phyloP scores from a whole-genome alignment of 2,113 vertebrate species.

The Odontesthes bonariensis region DNA sequence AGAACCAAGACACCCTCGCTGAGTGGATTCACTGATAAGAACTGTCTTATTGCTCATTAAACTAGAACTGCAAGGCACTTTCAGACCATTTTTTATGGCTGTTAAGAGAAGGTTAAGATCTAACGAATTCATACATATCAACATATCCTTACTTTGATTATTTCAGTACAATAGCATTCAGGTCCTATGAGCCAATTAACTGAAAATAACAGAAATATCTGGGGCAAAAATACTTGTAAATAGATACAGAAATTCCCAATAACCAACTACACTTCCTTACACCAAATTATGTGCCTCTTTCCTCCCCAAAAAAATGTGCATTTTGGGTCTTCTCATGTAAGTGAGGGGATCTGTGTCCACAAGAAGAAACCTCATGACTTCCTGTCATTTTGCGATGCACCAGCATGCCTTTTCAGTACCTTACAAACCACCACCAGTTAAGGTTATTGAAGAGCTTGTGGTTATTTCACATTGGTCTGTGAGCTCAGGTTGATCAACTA shows the following conservation, averaged over 20 bases:
- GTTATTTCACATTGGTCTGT: neutral
- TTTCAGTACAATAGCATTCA: neutral
- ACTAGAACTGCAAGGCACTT: conserved; percentile 15
- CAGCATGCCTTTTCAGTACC: neutral
- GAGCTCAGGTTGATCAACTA: too few relatives aligned
- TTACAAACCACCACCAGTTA: neutral
- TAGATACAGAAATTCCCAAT: too few relatives aligned
- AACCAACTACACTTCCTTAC: neutral
- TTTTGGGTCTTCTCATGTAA: too few relatives aligned
- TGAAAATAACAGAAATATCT: neutral
- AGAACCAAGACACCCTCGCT: conserved; percentile 41
- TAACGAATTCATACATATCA: conserved; percentile 1
- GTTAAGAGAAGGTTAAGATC: conserved; percentile 20
- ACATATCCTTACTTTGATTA: neutral
- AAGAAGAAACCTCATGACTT: too few relatives aligned
- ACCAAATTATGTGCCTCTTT: neutral
- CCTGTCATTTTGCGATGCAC: neutral
- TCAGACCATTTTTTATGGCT: conserved; percentile 17
- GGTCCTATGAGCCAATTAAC: neutral
- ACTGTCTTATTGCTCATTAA: conserved; percentile 38
- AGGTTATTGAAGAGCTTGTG: neutral
- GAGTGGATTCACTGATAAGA: conserved; percentile 41
- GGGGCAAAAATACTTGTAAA: too few relatives aligned
- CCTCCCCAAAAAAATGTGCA: neutral
- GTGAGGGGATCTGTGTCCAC: too few relatives aligned